Conservation (phyloP, 2,113 vertebrate species). For the Peromyscus leucopus region DNA sequence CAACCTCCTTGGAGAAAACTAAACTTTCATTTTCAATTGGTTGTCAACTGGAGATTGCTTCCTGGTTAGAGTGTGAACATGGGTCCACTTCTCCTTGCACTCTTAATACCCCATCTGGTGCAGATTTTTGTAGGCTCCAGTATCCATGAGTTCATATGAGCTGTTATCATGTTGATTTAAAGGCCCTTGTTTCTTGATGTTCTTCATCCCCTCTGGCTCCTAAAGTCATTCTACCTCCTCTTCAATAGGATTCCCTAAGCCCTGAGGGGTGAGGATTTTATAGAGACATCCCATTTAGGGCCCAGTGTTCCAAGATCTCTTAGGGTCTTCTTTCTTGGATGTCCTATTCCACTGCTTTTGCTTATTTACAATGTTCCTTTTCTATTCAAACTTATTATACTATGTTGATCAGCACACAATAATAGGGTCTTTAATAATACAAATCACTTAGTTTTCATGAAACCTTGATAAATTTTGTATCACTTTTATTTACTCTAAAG, state of each 20-base stretch:
- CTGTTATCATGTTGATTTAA: background rate
- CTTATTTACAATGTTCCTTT: background rate
- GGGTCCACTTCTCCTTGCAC: background rate
- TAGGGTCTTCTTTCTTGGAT: background rate
- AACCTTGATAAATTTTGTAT: background rate
- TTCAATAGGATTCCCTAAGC: background rate
- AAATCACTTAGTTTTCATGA: background rate
- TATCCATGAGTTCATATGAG: background rate
- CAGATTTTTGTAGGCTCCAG: background rate
- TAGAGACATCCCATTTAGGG: background rate
- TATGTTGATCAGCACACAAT: background rate
- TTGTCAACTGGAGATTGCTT: background rate
- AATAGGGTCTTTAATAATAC: background rate
- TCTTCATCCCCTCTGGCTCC: background rate
- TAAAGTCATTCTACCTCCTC: background rate
- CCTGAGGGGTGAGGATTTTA: background rate
- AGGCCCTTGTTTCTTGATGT: background rate
- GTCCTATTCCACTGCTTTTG: background rate
- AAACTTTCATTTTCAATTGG: background rate
- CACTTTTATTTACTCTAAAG: conserved; percentile 1
- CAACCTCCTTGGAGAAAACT: background rate
- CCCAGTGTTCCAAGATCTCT: background rate
- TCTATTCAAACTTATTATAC: background rate
- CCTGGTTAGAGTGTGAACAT: background rate
- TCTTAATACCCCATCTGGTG: background rate